These are phyloP conservation scores for Phasia obesa DNA, from an alignment of 2,888 invertebrate species.

Conservation along the genomic window DNA sequence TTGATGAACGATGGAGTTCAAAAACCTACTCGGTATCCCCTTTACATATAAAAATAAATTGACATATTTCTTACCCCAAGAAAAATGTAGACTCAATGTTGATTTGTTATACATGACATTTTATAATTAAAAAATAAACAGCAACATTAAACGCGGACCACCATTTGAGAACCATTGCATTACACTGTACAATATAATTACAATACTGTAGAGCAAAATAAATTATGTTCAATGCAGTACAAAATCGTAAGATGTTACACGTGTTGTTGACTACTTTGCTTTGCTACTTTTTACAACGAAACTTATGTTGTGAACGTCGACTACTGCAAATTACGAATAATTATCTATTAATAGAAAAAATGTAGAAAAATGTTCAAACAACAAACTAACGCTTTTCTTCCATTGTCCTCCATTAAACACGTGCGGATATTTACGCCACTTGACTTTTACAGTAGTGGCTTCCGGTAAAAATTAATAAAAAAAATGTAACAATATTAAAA, in stretches of 20 bases:
- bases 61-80: no score
- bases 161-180: neutral
- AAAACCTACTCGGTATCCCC: no score
- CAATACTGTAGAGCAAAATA: slow-evolving; percentile 13
- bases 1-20: no score
- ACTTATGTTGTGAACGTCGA: slow-evolving; percentile 29
- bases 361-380: neutral
- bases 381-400: slow-evolving; percentile 20
- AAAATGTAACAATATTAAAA: slow-evolving; percentile 20
- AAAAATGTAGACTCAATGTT: no score
- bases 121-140: no score
- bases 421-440: slow-evolving; percentile 79
- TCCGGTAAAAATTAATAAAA: slow-evolving; percentile 49
- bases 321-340: slow-evolving; percentile 21
- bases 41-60: no score
- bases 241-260: slow-evolving; percentile 66
- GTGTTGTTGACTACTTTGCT: slow-evolving; percentile 58
- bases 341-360: no score
- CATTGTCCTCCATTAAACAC: slow-evolving; percentile 67
- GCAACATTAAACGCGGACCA: no score
- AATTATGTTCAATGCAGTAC: slow-evolving; percentile 44
- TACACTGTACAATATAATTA: neutral
- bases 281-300: slow-evolving; percentile 38
- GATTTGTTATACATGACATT: no score
- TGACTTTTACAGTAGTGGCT: slow-evolving; percentile 78